These are phyloP conservation scores for Caenorhabditis afra DNA, from an alignment of 2,888 invertebrate species.

Conservation along the genomic window DNA sequence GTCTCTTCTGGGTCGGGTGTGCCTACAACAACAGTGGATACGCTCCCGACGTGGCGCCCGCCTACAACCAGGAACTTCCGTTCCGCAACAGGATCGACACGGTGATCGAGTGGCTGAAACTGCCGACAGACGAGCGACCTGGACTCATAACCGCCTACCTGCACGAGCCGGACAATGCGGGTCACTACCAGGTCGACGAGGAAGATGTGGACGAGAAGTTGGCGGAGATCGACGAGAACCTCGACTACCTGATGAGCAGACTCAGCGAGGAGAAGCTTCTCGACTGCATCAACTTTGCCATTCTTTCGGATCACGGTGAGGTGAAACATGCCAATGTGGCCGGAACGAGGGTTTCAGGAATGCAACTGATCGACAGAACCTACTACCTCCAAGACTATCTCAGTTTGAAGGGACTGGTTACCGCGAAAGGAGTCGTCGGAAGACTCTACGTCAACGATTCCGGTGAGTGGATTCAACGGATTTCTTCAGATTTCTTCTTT, in stretches of 20 bases:
- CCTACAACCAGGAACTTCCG: constrained; percentile 71
- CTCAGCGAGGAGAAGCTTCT: constrained; percentile 67
- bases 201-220: constrained; percentile 54
- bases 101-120: constrained; percentile 69
- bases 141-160: constrained; percentile 76
- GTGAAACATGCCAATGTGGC: background rate
- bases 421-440: constrained; percentile 73
- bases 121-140: constrained; percentile 67
- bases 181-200: constrained; percentile 65
- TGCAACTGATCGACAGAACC: constrained; percentile 69
- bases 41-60: constrained; percentile 69
- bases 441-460: constrained; percentile 71
- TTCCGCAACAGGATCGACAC: constrained; percentile 71
- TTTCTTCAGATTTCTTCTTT: background rate
- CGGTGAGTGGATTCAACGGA: constrained; percentile 15
- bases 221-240: constrained; percentile 66
- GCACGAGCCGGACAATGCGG: constrained; percentile 76
- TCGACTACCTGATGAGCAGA: constrained; percentile 71
- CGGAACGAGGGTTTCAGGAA: constrained; percentile 58
- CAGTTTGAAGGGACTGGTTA: constrained; percentile 63
- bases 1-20: constrained; percentile 77
- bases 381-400: constrained; percentile 67
- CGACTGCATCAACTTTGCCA: constrained; percentile 75
- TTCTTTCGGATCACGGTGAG: constrained; percentile 77
- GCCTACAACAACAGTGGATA: constrained; percentile 66